A percentile compares a stretch with the other conserved stretches of the same genome.
phyloP scores from a whole-genome alignment of 2,113 vertebrate species.

The Elanus axillaris region DNA sequence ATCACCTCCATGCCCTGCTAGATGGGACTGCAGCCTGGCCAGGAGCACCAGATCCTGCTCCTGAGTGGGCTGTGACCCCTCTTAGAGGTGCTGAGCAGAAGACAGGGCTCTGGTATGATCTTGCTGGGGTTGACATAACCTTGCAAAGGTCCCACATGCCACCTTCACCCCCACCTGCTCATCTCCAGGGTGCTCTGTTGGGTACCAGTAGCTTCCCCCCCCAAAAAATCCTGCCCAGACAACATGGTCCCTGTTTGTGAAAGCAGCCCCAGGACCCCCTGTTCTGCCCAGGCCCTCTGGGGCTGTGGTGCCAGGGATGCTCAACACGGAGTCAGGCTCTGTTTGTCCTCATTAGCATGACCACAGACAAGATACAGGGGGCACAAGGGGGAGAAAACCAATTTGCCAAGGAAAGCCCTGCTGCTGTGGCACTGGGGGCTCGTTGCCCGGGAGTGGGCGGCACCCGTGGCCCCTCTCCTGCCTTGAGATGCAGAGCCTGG shows the following conservation, averaged over 20 bases:
- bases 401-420: rapidly evolving
- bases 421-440: rapidly evolving
- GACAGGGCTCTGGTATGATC: background rate
- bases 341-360: background rate
- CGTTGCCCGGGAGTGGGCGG: rapidly evolving
- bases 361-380: background rate
- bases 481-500: background rate
- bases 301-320: background rate
- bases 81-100: background rate
- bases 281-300: background rate
- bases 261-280: background rate
- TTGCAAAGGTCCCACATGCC: background rate
- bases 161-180: background rate
- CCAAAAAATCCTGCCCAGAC: background rate
- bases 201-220: background rate
- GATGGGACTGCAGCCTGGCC: background rate
- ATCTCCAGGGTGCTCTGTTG: background rate
- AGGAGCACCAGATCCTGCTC: background rate
- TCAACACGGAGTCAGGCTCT: rapidly evolving
- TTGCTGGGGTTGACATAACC: background rate
- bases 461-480: background rate
- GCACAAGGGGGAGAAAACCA: rapidly evolving
- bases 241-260: background rate
- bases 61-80: background rate
- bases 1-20: background rate